Conservation (phyloP, 2,797 vertebrate genomes). For the Sitta carolinensis region DNA sequence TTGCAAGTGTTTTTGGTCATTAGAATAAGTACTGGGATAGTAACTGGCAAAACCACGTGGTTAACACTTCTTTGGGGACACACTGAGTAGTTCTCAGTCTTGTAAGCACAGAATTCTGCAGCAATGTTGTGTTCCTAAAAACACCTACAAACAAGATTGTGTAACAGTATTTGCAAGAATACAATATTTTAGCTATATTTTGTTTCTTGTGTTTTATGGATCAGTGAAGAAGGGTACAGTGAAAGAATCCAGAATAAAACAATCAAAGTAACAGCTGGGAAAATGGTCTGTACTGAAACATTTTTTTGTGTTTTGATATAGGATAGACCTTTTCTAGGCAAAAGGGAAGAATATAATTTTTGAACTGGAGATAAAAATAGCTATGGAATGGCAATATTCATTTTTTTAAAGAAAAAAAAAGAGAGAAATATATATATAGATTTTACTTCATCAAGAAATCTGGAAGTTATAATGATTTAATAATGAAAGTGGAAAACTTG, state of each 20-base stretch:
- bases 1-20: not conserved
- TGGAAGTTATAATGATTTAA: constrained; percentile 30
- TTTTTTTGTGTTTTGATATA: not conserved
- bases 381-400: not conserved
- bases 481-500: constrained; percentile 22
- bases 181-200: not conserved
- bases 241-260: not conserved
- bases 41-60: not conserved
- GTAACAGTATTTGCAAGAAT: not conserved
- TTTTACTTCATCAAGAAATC: constrained; percentile 1
- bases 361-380: not conserved
- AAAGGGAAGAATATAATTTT: not conserved
- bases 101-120: not conserved
- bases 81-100: not conserved
- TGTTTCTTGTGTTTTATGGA: not conserved
- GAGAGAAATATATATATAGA: not conserved
- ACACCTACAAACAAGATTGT: not conserved
- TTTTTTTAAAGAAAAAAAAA: not conserved
- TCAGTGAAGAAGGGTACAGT: not conserved
- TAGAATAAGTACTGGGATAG: not conserved
- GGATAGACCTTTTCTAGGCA: not conserved
- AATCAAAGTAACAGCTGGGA: not conserved
- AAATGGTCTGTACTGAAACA: not conserved
- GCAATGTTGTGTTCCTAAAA: not conserved
- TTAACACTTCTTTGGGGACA: not conserved